Conservation (phyloP, 2,113 vertebrate species). For the Gadus chalcogrammus region DNA sequence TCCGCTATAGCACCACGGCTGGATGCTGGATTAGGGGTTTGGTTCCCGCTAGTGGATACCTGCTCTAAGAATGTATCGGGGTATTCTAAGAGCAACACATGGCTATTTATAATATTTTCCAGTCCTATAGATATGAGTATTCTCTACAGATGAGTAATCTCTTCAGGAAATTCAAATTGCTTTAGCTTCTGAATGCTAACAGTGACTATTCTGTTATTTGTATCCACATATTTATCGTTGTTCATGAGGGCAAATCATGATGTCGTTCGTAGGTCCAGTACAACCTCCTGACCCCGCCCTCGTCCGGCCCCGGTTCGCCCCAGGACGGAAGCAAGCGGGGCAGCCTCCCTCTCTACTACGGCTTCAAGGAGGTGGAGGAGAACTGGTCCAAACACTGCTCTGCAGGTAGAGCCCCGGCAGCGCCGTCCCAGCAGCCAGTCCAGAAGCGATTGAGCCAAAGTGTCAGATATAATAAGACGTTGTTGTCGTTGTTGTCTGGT, state of each 20-base stretch:
- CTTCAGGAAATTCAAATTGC: no score
- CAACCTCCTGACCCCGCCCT: conserved; percentile 90
- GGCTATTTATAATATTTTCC: no score
- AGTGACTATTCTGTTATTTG: no score
- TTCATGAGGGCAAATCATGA: not conserved
- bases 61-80: no score
- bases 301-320: conserved; percentile 75
- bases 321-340: conserved; percentile 78
- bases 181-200: no score
- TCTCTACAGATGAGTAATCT: no score
- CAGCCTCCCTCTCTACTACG: conserved; percentile 83
- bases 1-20: no score
- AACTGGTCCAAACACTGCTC: conserved; percentile 96
- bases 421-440: not conserved
- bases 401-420: conserved; percentile 71
- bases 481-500: not conserved
- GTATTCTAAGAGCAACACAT: no score
- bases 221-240: not conserved
- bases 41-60: no score
- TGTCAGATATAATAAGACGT: not conserved
- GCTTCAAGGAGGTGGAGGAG: conserved; percentile 97
- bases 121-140: no score
- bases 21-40: no score
- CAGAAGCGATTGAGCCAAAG: not conserved
- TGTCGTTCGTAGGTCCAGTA: conserved; percentile 82